Evolutionary conservation across 2,888 invertebrate genomes (phyloP).

Genomic region (Calameuta filiformis): DNA sequence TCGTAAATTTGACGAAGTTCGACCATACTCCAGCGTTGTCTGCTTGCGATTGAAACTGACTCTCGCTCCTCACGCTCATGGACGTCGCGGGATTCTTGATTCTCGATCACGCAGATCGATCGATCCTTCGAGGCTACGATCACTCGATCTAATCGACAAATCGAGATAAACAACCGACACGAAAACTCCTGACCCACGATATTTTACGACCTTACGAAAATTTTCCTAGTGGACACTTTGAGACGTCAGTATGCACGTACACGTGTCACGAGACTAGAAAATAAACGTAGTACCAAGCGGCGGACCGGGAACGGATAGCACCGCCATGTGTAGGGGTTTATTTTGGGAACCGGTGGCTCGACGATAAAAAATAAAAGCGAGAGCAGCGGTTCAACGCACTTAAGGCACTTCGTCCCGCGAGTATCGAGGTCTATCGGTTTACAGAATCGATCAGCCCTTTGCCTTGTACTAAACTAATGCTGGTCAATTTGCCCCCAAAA

Average conservation of each 20-base stretch:
- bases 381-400: slow-evolving; percentile 41
- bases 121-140: not conserved
- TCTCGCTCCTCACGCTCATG: not conserved
- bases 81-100: not conserved
- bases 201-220: not conserved
- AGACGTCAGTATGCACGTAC: not conserved
- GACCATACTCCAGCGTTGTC: slow-evolving; percentile 7
- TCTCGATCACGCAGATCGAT: not conserved
- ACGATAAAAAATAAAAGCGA: slow-evolving; percentile 25
- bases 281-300: slow-evolving; percentile 37
- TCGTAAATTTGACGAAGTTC: slow-evolving; percentile 3
- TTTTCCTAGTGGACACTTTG: not conserved
- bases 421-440: not conserved
- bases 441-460: not conserved
- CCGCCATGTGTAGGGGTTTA: slow-evolving; percentile 46
- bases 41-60: not conserved
- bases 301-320: slow-evolving; percentile 35
- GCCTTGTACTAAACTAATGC: not conserved
- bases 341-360: slow-evolving; percentile 47
- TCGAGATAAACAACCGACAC: not conserved
- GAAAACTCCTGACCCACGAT: not conserved
- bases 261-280: slow-evolving; percentile 36
- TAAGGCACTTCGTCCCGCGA: slow-evolving; percentile 2
- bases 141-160: not conserved
- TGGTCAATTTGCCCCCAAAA: not conserved